Evolutionary conservation across 2,797 vertebrate genomes (phyloP).

Genomic region (Lateolabrax maculatus): DNA sequence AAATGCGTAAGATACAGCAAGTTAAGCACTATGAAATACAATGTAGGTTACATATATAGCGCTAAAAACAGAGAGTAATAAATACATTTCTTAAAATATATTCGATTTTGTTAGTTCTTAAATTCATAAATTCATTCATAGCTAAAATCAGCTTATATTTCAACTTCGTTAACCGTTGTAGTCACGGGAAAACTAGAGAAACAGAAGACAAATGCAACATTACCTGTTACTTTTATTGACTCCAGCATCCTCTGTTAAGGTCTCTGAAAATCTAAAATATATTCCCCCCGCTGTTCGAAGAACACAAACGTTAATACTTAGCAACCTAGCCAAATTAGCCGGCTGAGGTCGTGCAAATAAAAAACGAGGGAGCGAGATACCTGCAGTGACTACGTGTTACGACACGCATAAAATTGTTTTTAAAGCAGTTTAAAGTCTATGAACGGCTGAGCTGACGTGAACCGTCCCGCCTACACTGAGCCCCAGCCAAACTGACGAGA

Average conservation of each 20-base stretch:
- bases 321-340: conserved; percentile 26
- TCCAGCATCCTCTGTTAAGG: conserved; percentile 74
- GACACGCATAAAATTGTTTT: neutral
- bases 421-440: neutral
- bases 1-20: neutral
- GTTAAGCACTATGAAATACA: neutral
- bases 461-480: conserved; percentile 14
- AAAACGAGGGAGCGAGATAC: neutral
- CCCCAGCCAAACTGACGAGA: neutral
- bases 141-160: neutral
- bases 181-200: neutral
- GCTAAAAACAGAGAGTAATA: neutral
- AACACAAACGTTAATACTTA: neutral
- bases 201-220: conserved; percentile 9
- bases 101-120: neutral
- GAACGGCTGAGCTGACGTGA: neutral
- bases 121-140: neutral
- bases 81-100: neutral
- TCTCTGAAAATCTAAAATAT: neutral
- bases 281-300: neutral
- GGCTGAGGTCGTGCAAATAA: neutral
- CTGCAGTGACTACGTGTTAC: neutral
- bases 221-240: conserved; percentile 83
- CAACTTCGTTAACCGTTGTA: neutral
- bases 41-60: neutral